phyloP scores from a whole-genome alignment of 2,113 vertebrate species.

The Tragulus kanchil region DNA sequence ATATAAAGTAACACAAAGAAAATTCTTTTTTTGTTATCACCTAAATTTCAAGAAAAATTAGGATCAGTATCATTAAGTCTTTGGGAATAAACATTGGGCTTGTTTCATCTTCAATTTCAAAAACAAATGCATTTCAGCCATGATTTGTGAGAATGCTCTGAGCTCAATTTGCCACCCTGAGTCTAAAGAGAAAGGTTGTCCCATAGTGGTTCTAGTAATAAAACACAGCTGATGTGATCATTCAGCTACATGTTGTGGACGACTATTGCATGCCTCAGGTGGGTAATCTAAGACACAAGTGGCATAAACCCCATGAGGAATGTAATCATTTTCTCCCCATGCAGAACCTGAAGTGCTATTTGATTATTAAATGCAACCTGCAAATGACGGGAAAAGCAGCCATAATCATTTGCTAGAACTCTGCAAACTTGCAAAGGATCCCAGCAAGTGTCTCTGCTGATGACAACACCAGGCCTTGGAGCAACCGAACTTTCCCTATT shows the following conservation, averaged over 20 bases:
- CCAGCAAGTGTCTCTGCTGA: background rate
- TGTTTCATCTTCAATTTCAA: conserved; percentile 2
- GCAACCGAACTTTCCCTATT: background rate
- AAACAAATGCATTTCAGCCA: conserved; percentile 34
- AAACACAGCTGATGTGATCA: conserved; percentile 53
- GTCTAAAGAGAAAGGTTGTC: conserved; percentile 31
- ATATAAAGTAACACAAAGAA: background rate
- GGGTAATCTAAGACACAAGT: background rate
- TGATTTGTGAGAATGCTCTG: background rate
- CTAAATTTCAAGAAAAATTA: conserved; percentile 37
- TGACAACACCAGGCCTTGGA: background rate
- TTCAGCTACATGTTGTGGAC: background rate
- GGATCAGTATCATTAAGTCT: background rate
- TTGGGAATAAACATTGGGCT: background rate
- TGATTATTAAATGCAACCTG: background rate
- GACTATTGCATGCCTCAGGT: background rate
- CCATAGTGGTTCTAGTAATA: conserved; percentile 44
- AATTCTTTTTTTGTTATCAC: conserved; percentile 1
- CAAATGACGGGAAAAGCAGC: background rate
- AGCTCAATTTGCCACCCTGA: conserved; percentile 34
- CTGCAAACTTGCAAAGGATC: background rate
- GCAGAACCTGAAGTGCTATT: background rate
- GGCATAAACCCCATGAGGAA: background rate
- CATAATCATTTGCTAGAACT: background rate
- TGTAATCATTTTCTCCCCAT: background rate